A percentile compares a stretch with the other conserved stretches of the same genome.
Conservation (phyloP, 2,888 invertebrate genomes). For the Drosophila borealis region DNA sequence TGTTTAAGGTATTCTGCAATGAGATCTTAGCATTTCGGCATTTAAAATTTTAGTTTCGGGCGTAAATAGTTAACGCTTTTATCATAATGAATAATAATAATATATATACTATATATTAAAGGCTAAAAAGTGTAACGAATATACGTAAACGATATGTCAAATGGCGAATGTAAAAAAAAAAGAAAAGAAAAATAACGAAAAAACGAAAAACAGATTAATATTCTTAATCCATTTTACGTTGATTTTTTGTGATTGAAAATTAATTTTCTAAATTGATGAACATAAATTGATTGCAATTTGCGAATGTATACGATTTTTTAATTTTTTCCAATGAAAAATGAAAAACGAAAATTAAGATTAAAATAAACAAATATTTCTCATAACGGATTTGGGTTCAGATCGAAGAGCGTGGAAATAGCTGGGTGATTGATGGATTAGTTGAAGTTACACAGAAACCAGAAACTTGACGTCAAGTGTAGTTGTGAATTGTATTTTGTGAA, state of each 20-base stretch:
- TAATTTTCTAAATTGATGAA: constrained; percentile 72
- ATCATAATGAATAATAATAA: constrained; percentile 47
- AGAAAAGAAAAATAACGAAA: constrained; percentile 15
- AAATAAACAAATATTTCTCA: constrained; percentile 65
- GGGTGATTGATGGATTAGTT: constrained; percentile 62
- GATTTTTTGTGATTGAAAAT: constrained; percentile 79
- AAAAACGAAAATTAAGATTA: constrained; percentile 45
- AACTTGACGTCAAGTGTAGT: constrained; percentile 82
- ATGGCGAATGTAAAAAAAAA: constrained; percentile 65
- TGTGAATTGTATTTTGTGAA: constrained; percentile 85
- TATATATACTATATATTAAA: constrained; percentile 57
- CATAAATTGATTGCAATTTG: constrained; percentile 80
- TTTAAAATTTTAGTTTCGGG: constrained; percentile 68
- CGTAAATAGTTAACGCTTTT: constrained; percentile 82
- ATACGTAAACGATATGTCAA: constrained; percentile 81
- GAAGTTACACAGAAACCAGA: constrained; percentile 66
- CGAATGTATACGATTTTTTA: constrained; percentile 83
- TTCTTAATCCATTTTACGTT: constrained; percentile 63
- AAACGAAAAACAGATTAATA: constrained; percentile 42
- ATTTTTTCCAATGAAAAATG: constrained; percentile 68
- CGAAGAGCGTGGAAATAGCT: constrained; percentile 41
- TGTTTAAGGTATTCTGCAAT: constrained; percentile 24
- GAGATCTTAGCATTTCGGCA: constrained; percentile 37
- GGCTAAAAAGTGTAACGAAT: constrained; percentile 82
- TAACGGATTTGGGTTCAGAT: constrained; percentile 66